These are phyloP conservation scores for Muraenolepis orangiensis DNA, from an alignment of 2,797 vertebrate genomes.

Conservation along the genomic window DNA sequence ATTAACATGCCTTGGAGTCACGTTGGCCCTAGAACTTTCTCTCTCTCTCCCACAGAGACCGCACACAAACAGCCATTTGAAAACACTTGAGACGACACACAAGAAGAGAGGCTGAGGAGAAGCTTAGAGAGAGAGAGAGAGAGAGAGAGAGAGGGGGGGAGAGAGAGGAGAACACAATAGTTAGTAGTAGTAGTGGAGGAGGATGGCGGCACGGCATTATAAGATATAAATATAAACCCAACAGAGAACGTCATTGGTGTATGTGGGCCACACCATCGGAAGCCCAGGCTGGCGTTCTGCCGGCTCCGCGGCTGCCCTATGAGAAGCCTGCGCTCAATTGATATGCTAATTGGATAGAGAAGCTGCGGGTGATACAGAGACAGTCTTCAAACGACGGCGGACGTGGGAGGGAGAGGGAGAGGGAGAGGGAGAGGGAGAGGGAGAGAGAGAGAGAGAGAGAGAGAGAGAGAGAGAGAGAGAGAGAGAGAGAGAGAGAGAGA, in stretches of 20 bases:
- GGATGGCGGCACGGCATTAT: not conserved
- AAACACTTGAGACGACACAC: conserved; percentile 7
- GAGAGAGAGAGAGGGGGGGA: no score
- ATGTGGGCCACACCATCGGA: not conserved
- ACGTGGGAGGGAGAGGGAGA: conserved; percentile 33
- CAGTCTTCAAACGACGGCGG: conserved; percentile 49
- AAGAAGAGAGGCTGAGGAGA: not conserved
- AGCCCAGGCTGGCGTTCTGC: conserved; percentile 28
- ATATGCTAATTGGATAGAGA: conserved; percentile 74
- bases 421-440: conserved; percentile 39
- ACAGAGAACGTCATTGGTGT: not conserved
- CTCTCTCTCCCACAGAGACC: not conserved
- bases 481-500: no score
- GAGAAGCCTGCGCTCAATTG: conserved; percentile 59
- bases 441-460: conserved; percentile 46
- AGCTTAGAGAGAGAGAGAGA: not conserved
- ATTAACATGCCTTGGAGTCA: not conserved
- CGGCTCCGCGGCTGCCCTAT: conserved; percentile 44
- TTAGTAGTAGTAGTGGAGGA: not conserved
- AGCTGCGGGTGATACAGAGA: conserved; percentile 70
- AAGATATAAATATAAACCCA: not conserved
- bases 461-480: conserved; percentile 38
- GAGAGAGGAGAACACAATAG: no score
- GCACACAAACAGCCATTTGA: conserved; percentile 16
- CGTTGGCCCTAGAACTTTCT: conserved; percentile 1